Evolutionary conservation across 2,888 invertebrate genomes (phyloP), one percentile per base, ranked within the genome.

Genomic region (Cryptocephalus moraei): DNA sequence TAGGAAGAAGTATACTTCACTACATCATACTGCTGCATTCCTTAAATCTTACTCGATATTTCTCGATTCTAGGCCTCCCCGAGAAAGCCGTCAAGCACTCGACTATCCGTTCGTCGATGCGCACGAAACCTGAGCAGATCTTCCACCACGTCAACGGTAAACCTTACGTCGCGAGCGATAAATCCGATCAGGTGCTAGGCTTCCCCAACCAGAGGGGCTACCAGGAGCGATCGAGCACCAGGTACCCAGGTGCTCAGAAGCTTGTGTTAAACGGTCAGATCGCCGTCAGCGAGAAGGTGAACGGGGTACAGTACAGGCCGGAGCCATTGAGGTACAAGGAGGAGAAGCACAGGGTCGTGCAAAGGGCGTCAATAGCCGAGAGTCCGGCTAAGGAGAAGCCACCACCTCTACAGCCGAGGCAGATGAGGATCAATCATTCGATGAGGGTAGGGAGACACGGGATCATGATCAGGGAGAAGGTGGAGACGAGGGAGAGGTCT

Each of bases 181-280:
- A 54, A 43, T 50, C 45, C 6, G 58, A 58, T 6, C 56, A 56
- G 44, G 53, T 54, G 22, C 48, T 62, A 34, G 59, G 62, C 13
- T 64, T 64, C 48, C 63, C 64, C 8, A 65, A 56, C 51, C 64
- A 65, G 46, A 59, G 63, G 42, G 60, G 59, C 11, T 68, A 69
- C 39, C 70, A 69, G 1, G 73, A 72, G 46, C 65, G 73, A 51
- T 72, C 74, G 3, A 75, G 71, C 56, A 60, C 73, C 42, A 67
- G 74, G 54, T 53, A 54, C 59, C 71, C 68, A 1, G 52, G 70
- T 0, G 67, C 69, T 3, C 75, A 75, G 49, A 75, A 75, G 54
- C 60, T 75, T 1, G 65, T 71, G 49, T 57, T 75, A 8, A 76
- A 74, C 50, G 62, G 74, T 8, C 70, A 67, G 51, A 63, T 74